Evolutionary conservation across 2,113 vertebrate species (phyloP), one percentile per base, ranked within the genome.

Genomic region (Mustela nigripes): DNA sequence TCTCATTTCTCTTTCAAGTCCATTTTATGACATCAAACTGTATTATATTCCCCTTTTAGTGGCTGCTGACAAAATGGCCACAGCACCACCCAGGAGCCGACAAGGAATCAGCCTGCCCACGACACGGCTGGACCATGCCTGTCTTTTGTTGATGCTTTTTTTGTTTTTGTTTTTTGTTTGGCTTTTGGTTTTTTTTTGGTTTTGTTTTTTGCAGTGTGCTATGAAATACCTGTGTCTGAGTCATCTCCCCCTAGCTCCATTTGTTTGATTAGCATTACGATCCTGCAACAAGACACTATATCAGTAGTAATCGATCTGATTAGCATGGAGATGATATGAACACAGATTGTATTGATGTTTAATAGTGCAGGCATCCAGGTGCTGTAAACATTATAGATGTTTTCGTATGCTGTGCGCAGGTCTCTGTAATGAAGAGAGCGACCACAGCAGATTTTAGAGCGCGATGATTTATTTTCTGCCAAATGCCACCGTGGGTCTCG

Each of bases 301-400:
- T 99, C 99, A 99, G 98, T 97, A 98, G 98, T 98, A 98, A 99
- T 99, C 97, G 98, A 99, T 99, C 98, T 99, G 98, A 99, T 99
- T 99, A 99, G 98, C 98, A 98, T 99, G 98, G 98, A 98, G 98
- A 99, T 99, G 98, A 98, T 99, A 99, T 98, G 98, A 99, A 99
- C 99, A 98, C 98, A 98, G 98, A 98, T 97, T 98, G 98, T 98
- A 99, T 98, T 98, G 98, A 99, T 98, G 98, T 98, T 99, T 98
- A 98, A 96, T 98, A 97, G 97, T 69, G 94, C 92, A 86, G 97
- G 98, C 98, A 97, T 92, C 96, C 97, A 98, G 98, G 97, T 98
- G 98, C 95, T 96, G 96, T 98, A 98, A 98, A 98, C 97, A 97
- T 98, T 97, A 97, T 92, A 97, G 98, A 98, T 98, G 96, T 98